Evolutionary conservation across 2,113 vertebrate species (phyloP), one percentile per base, ranked within the genome.

Genomic region (Murina feae): DNA sequence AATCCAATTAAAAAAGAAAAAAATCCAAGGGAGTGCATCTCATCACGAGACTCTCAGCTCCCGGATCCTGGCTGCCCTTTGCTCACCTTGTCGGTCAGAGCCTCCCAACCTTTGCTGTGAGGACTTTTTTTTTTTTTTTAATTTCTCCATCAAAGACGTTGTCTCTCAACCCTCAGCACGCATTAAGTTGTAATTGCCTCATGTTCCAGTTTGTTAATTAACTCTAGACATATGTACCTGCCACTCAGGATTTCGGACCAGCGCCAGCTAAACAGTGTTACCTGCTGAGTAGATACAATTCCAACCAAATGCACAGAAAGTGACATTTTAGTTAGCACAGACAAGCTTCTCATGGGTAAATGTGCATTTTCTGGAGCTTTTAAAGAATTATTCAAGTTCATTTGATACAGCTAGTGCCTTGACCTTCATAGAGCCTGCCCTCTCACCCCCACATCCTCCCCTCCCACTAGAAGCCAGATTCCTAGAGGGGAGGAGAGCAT

Each of bases 161-260:
- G 42, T 53, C 68, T 86, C 71, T 90, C 39, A n/a, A 53, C 42
- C 75, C 1, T 0, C 20, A 18, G 79, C 69, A 42, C 21, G 42
- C 63, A 28, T 82, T 82, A 74, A 39, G 68, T 39, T 47, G 63
- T 93, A 92, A 93, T 82, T 96, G 68, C 87, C 93, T 86, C 90
- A 81, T 96, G 93, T 97, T 92, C 47, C 1, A 0, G n/a, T 69
- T 84, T 94, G 90, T 83, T 97, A 96, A 92, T 96, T 96, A 96
- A 93, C 88, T 92, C 87, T 39, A 82, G 89, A 93, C 96, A 86
- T 58, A 71, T 92, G 72, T 92, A 97, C 65, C 85, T 69, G 80
- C 90, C 96, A 78, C 82, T 95, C 81, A 44, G 86, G 85, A 60
- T 66, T 93, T 84, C 17, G 28, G 58, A 49, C 85, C 90, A 60